phyloP scores from a whole-genome alignment of 2,113 vertebrate species.

The Myotis davidii region DNA sequence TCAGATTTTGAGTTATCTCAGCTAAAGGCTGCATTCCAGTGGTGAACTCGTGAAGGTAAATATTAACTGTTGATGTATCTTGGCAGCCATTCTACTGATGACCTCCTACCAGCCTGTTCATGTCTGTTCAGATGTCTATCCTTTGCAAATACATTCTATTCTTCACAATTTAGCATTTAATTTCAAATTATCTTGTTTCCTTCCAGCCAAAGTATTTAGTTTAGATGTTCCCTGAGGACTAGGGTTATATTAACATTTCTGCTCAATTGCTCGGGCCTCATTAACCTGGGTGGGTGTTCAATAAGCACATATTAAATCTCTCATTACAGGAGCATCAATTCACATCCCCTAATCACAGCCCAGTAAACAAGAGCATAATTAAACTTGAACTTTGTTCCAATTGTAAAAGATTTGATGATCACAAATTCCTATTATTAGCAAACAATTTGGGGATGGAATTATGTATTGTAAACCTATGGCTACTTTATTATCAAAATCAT shows the following conservation, averaged over 20 bases:
- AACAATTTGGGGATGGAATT: constrained; percentile 1
- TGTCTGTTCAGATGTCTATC: neutral
- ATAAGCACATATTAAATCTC: neutral
- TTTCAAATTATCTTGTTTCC: neutral
- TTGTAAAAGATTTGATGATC: neutral
- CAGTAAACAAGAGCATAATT: neutral
- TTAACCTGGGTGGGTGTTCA: neutral
- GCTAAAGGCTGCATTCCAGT: neutral
- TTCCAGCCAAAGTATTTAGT: neutral
- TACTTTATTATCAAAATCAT: constrained; percentile 25
- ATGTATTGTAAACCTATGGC: neutral
- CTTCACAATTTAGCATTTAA: neutral
- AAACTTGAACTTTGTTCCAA: neutral
- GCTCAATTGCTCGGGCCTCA: neutral
- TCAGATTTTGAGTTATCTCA: neutral
- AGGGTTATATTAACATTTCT: neutral
- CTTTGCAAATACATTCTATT: neutral
- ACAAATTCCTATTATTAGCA: neutral
- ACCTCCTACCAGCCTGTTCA: neutral
- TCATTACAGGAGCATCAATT: neutral
- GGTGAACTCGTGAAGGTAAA: neutral
- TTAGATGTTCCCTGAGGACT: neutral
- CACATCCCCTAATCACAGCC: neutral
- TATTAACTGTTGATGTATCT: neutral
- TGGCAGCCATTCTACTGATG: neutral